Evolutionary conservation across 2,888 invertebrate genomes (phyloP).

Genomic region (Epistrophe eligans): DNA sequence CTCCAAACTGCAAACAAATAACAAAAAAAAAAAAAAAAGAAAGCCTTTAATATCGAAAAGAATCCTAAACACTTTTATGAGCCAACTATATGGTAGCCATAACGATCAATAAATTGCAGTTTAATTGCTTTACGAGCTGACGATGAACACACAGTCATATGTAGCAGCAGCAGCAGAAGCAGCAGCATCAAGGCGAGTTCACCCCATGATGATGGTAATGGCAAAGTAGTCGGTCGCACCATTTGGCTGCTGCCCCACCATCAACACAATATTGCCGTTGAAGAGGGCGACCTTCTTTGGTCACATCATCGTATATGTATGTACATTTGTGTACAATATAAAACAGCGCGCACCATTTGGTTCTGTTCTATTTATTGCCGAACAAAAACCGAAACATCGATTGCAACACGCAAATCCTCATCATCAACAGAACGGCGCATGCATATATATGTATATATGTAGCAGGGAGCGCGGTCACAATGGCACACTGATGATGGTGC

Average conservation of each 20-base stretch:
- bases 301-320: conserved; percentile 38
- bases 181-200: conserved; percentile 53
- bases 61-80: conserved; percentile 72
- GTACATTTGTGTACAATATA: neutral
- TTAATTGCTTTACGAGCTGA: conserved; percentile 78
- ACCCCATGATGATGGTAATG: conserved; percentile 36
- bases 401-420: conserved; percentile 74
- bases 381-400: conserved; percentile 73
- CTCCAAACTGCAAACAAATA: neutral
- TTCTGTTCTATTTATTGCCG: conserved; percentile 75
- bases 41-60: conserved; percentile 4
- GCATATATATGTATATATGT: too few species aligned
- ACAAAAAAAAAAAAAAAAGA: conserved; percentile 24
- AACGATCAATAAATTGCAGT: conserved; percentile 77
- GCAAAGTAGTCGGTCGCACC: conserved; percentile 55
- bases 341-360: conserved; percentile 54
- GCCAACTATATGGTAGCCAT: conserved; percentile 76
- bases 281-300: conserved; percentile 68
- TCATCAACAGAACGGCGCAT: neutral
- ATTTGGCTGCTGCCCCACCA: conserved; percentile 34
- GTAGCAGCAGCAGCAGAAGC: conserved; percentile 19
- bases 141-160: conserved; percentile 73
- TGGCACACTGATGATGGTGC: neutral
- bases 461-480: neutral
- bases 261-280: conserved; percentile 24